Base-by-base conservation (phyloP, 2,888 invertebrate genomes). In the Colostygia pectinataria region DNA sequence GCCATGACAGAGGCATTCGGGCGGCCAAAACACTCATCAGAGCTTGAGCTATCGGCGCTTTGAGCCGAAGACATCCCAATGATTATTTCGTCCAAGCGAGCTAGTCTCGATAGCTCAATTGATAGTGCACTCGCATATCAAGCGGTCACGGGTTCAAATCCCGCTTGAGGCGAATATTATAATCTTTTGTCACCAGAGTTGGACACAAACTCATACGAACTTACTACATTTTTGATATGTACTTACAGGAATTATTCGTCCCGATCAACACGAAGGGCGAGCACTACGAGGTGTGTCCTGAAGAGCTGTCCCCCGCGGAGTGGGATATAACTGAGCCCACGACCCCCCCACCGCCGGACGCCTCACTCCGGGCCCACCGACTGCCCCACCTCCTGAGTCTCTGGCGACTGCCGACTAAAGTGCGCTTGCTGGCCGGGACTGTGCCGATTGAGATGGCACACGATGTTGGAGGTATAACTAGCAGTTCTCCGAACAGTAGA, bases 221-320 rank as follows among this genome's bases (percentile, higher is more conserved):
- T n/a, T n/a, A n/a, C 25, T n/a, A 24, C 9, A 1, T 25, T 25
- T 20, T 31, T 14, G 7, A 1, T 1, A 27, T 13, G n/a, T n/a
- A n/a, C 31, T 87, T 90, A 60, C 92, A 92, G 92, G 92, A 93
- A 76, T 87, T 95, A 61, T 95, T 94, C 80, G 93, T 95, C 61
- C 94, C 95, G 15, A 91, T 95, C 69, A 92, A 94, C 65, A 93
- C 94, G 41, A 94, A 94, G 75, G 95, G 95, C 31, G 94, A 94
- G 77, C 93, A 95, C 77, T 95, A 94, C 77, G 85, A 94, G 84
- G 79, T 93, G 81, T 77, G 92, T 80, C 84, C 91, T 55, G 80
- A 87, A 73, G 81, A 89, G 86, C 61, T 90, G 69, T 91, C 91
- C 25, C 91, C 90, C 36, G 91, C 83, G 59, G 91, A 91, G 56